Percentiles rank a stretch among this genome's conserved stretches.
Evolutionary conservation across 2,113 vertebrate species (phyloP).

Genomic region (Balaenoptera acutorostrata): DNA sequence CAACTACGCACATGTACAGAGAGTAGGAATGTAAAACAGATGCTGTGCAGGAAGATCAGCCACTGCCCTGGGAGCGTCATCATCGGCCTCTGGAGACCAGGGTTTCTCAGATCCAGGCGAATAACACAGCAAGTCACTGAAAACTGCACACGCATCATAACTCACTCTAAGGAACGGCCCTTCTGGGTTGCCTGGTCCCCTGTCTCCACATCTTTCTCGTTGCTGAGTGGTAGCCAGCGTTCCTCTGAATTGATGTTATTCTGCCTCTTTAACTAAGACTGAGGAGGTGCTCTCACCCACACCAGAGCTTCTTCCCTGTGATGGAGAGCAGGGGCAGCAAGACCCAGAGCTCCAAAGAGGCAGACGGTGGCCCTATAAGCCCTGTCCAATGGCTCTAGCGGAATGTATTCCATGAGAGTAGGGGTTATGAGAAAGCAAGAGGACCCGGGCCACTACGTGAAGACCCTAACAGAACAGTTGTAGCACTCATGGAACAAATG

Average conservation of each 20-base stretch:
- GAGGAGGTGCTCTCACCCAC: background rate
- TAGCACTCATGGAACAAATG: background rate
- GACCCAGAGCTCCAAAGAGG: background rate
- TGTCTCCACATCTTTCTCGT: background rate
- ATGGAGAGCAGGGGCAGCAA: background rate
- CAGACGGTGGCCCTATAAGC: background rate
- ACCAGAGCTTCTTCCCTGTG: background rate
- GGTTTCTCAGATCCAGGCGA: background rate
- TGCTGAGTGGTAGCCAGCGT: background rate
- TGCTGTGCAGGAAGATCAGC: constrained; percentile 7
- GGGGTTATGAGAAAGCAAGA: background rate
- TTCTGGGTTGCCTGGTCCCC: background rate
- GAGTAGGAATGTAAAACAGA: constrained; percentile 40
- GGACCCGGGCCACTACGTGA: background rate
- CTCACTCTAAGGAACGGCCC: background rate
- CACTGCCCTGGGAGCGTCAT: constrained; percentile 4
- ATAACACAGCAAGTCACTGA: background rate
- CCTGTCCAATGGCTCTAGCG: too few relatives aligned
- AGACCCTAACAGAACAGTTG: background rate
- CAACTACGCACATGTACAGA: background rate
- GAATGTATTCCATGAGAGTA: background rate
- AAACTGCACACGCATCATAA: background rate
- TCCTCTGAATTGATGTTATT: background rate
- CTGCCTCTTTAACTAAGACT: background rate
- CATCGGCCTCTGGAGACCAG: background rate